Evolutionary conservation across 2,797 vertebrate genomes (phyloP).

Genomic region (Carduelis carduelis): DNA sequence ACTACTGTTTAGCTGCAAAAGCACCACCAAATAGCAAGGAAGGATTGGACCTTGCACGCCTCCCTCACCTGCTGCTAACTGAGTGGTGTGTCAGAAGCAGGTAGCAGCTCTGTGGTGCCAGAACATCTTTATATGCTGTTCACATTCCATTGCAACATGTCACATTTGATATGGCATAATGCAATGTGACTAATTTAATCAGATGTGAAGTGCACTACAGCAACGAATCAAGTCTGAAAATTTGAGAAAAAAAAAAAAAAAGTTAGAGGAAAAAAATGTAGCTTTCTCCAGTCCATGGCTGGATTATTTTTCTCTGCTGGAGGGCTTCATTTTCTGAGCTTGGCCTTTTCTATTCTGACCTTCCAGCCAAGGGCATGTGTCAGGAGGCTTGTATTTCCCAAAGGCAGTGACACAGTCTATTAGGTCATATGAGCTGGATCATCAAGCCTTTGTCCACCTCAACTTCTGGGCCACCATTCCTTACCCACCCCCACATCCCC

Average conservation of each 20-base stretch:
- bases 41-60: neutral
- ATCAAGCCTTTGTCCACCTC: conserved; percentile 21
- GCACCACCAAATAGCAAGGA: neutral
- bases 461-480: conserved; percentile 47
- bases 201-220: conserved; percentile 64
- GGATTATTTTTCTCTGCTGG: conserved; percentile 64
- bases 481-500: conserved; percentile 28
- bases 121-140: conserved; percentile 55
- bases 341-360: conserved; percentile 68
- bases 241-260: neutral
- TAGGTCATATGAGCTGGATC: conserved; percentile 51
- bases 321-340: conserved; percentile 56
- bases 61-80: neutral
- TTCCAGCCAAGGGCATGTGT: conserved; percentile 65
- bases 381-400: conserved; percentile 45
- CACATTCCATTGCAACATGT: conserved; percentile 66
- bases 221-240: conserved; percentile 48
- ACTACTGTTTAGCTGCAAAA: neutral
- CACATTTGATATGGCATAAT: conserved; percentile 65
- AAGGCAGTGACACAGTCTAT: conserved; percentile 65
- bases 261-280: conserved; percentile 20
- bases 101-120: conserved; percentile 13
- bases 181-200: conserved; percentile 74
- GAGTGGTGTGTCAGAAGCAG: neutral
- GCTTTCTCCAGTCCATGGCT: conserved; percentile 25